A percentile compares a stretch with the other conserved stretches of the same genome.
These are phyloP conservation scores for Hemibagrus guttatus DNA, from an alignment of 2,797 vertebrate genomes.

Conservation along the genomic window DNA sequence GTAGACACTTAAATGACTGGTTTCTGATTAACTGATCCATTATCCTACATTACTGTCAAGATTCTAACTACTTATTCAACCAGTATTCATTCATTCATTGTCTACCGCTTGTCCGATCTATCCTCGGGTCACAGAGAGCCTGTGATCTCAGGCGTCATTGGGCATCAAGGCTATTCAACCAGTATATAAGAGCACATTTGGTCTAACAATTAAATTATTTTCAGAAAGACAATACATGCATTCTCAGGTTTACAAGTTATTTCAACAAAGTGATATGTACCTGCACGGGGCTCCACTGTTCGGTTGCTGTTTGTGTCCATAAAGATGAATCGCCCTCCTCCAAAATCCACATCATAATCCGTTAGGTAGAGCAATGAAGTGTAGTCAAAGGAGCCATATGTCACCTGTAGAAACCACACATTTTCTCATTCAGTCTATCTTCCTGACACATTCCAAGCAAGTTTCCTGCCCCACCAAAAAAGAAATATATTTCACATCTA, in stretches of 20 bases:
- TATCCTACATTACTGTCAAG: not conserved
- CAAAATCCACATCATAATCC: constrained; percentile 87
- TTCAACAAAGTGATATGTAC: constrained; percentile 23
- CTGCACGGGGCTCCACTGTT: constrained; percentile 86
- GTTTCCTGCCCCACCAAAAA: not conserved
- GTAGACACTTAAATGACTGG: not conserved
- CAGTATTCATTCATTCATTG: too few species aligned
- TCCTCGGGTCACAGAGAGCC: too few species aligned
- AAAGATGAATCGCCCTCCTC: constrained; percentile 90
- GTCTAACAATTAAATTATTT: not conserved
- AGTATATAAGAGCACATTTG: not conserved
- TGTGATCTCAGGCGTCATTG: too few species aligned
- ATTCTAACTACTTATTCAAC: not conserved
- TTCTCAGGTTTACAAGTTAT: not conserved
- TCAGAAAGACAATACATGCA: not conserved
- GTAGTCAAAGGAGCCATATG: constrained; percentile 96
- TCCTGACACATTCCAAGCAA: not conserved
- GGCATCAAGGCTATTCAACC: too few species aligned
- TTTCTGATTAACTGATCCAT: not conserved
- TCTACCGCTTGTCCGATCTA: too few species aligned
- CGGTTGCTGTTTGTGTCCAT: constrained; percentile 85
- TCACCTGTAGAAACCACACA: constrained; percentile 76
- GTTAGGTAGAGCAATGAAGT: constrained; percentile 93
- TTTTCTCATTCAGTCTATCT: not conserved
- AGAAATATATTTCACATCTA: not conserved